These are phyloP conservation scores for Asarcornis scutulata DNA, from an alignment of 2,113 vertebrate genomes.

Conservation along the genomic window DNA sequence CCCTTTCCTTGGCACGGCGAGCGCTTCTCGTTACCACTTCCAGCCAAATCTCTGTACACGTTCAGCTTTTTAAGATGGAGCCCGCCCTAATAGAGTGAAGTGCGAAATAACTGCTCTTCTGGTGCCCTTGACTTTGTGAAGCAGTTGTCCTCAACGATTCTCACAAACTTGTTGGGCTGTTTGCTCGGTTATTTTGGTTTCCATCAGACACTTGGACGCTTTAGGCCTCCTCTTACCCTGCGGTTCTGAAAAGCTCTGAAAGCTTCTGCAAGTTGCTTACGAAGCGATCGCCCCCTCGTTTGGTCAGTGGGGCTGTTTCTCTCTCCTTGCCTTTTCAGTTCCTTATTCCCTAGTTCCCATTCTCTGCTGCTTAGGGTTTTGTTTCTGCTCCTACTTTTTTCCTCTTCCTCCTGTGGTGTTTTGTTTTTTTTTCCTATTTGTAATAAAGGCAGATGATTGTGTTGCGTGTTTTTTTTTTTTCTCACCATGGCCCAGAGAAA, in stretches of 20 bases:
- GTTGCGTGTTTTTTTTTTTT: background rate
- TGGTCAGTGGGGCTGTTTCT: background rate
- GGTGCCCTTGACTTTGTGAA: slow-evolving; percentile 57
- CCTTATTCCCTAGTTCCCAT: background rate
- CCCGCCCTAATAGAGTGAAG: slow-evolving; percentile 59
- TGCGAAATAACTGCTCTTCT: slow-evolving; percentile 69
- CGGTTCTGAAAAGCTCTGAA: background rate
- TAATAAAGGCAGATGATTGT: background rate
- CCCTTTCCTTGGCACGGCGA: slow-evolving; percentile 46
- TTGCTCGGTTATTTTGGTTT: slow-evolving; percentile 36
- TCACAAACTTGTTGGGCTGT: slow-evolving; percentile 51
- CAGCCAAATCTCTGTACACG: slow-evolving; percentile 66
- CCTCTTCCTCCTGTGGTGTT: background rate
- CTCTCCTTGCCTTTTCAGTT: background rate
- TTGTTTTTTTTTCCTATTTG: background rate
- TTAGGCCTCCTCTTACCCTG: slow-evolving; percentile 31
- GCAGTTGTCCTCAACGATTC: slow-evolving; percentile 55
- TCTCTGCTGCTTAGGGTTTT: background rate
- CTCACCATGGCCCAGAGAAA: background rate
- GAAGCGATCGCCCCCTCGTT: background rate
- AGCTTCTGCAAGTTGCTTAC: background rate
- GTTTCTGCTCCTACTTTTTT: background rate
- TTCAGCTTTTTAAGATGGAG: slow-evolving; percentile 59
- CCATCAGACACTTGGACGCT: slow-evolving; percentile 21
- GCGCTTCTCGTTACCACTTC: slow-evolving; percentile 57